Base-by-base conservation (phyloP, 1,140 invertebrate species). In the Drosophila navojoa region DNA sequence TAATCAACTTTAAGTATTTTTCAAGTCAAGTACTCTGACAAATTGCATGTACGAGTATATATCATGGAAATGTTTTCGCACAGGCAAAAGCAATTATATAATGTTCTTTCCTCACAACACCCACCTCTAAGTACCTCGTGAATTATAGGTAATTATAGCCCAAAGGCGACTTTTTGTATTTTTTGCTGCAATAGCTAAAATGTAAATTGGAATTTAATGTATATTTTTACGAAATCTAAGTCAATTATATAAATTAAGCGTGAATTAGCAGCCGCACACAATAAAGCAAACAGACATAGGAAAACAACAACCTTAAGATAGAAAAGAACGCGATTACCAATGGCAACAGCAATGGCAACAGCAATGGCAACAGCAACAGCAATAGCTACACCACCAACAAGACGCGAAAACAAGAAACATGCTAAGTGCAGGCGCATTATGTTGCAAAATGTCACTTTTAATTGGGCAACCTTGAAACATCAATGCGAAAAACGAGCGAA, bases 371-470 rank as follows among this genome's bases (percentile, higher is more conserved):
- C 35, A 9, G 29, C 47, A 27, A 42, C n/a, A 11, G 40, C 40
- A 42, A 42, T 13, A 27, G 27, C 27, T 5, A 27, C 27, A 27
- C 4, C 35, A 38, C 35, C 45, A 55, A 63, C 57, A 75, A 62
- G 19, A 60, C 47, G 55, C 44, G 77, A 82, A 70, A 84, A 79
- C 66, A 76, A 75, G 61, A 87, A 87, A 87, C 82, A 87, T 89
- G 82, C 89, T 89, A 89, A 89, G 79, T 89, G 82, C 82, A 89
- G 80, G 74, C 82, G 79, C 82, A 87, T 87, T 87, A 87, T 87
- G 82, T 89, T 87, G 82, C 84, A 89, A 87, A 87, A 87, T 87
- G 82, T 87, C 84, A 87, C 82, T 87, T 87, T 87, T 87, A 87
- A 87, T 87, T 87, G 82, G 82, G 82, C 79, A 84, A 87, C 82